phyloP scores from a whole-genome alignment of 2,113 vertebrate species.

The Hemiscyllium ocellatum region DNA sequence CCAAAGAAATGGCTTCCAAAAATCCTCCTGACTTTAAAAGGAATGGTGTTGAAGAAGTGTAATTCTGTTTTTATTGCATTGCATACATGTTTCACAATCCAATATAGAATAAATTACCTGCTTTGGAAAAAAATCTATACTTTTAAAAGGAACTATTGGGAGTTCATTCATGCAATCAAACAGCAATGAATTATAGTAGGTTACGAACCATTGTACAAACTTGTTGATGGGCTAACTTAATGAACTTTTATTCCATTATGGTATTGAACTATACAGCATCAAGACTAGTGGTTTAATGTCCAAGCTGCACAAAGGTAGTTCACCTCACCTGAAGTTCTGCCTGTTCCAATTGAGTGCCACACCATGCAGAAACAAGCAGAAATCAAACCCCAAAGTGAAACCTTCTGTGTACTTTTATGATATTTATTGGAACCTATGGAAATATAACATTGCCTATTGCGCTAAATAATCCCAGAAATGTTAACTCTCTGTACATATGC shows the following conservation, averaged over 20 bases:
- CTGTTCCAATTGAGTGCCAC: neutral
- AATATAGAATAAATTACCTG: neutral
- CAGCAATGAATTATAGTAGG: neutral
- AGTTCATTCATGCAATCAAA: neutral
- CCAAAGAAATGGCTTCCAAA: neutral
- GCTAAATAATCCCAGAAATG: neutral
- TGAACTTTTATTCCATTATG: neutral
- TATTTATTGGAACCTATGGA: neutral
- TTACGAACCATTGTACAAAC: neutral
- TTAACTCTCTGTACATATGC: neutral
- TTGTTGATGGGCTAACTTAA: neutral
- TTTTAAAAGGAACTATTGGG: neutral
- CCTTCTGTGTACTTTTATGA: neutral
- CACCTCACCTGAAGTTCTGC: neutral
- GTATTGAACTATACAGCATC: neutral
- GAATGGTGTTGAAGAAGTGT: neutral
- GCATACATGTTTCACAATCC: neutral
- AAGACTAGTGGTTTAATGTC: neutral
- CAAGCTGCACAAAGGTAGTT: neutral
- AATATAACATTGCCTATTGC: neutral
- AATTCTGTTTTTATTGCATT: neutral
- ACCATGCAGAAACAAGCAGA: neutral
- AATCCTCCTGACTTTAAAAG: neutral
- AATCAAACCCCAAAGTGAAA: neutral
- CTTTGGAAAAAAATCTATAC: neutral